Evolutionary conservation across 92 coral and sea anemone genomes (phyloP), one percentile per base, ranked within the genome.

Genomic region (Pocillopora meandrina): DNA sequence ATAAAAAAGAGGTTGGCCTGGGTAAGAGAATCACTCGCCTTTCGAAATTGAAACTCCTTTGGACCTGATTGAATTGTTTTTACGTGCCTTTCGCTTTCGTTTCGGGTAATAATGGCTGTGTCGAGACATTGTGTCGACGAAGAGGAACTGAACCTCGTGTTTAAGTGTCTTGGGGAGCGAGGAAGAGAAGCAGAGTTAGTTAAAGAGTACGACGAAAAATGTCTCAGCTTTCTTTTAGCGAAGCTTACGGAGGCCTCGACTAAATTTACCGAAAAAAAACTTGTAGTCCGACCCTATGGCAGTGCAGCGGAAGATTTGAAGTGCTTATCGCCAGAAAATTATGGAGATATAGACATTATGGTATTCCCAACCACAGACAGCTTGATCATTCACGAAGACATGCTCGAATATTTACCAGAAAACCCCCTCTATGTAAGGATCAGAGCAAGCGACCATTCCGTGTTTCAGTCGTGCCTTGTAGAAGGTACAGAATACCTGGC

Each of bases 341-440:
- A 87, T 21, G 93, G 93, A 14, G 95, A 92, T 72, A 65, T 92
- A 12, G 95, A 92, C 17, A 34, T 92, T 12, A 87, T 92, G 91
- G 21, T 92, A 49, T 90, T 70, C 63, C 87, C 95, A 0, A 64
- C 63, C 18, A 57, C 87, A 11, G 91, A 90, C 0, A 82, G 87
- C 63, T 72, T 74, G 60, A 58, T 33, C 71, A 62, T 92, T 21
- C 18, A 74, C 61, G 83, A 81, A 2, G 89, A 90, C 2, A 56
- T 90, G 16, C 64, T 92, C 12, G 89, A 90, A 42, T 58, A 83
- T 26, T 77, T 82, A 19, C 56, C 69, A 13, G 84, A 42, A 21
- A 75, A 72, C 52, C 91, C 88, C 56, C 34, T 42, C 61, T 85
- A 75, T 68, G 91, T 82, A 7, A 85, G 86, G 57, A 92, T 92